A percentile compares a stretch with the other conserved stretches of the same genome.
These are phyloP conservation scores for Andrena bicolor DNA, from an alignment of 2,888 invertebrate genomes.

Conservation along the genomic window DNA sequence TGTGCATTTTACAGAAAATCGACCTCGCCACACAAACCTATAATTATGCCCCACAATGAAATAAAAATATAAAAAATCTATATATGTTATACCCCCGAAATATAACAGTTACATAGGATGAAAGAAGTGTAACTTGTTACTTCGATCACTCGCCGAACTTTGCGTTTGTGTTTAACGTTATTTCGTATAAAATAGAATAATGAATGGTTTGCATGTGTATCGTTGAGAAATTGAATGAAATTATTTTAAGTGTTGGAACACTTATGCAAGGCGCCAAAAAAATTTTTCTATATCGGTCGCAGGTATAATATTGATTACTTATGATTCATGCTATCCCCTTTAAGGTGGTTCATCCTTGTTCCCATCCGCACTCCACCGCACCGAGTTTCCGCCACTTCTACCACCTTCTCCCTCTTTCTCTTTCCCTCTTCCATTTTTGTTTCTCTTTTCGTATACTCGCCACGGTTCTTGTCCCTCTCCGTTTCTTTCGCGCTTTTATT, in stretches of 20 bases:
- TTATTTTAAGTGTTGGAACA: background rate
- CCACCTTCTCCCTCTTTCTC: conserved; percentile 41
- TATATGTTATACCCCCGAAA: background rate
- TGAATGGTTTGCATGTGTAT: background rate
- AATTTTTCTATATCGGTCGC: conserved; percentile 71
- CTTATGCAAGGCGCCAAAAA: conserved; percentile 29
- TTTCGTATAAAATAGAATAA: background rate
- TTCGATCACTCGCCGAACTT: background rate
- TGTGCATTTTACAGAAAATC: background rate
- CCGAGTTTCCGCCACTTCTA: conserved; percentile 72
- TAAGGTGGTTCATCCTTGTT: conserved; percentile 84
- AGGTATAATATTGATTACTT: conserved; percentile 83
- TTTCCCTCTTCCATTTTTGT: conserved; percentile 42
- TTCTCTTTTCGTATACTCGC: conserved; percentile 41
- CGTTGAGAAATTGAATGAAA: background rate
- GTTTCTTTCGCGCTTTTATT: conserved; percentile 40
- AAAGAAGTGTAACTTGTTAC: background rate
- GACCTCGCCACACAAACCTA: background rate
- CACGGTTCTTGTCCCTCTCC: conserved; percentile 42
- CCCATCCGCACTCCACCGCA: conserved; percentile 72
- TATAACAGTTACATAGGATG: background rate
- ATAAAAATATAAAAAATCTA: background rate
- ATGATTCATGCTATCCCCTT: conserved; percentile 82
- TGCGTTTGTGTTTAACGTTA: background rate
- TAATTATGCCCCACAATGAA: background rate